These are phyloP conservation scores for Macrosoma leucophasiata DNA, from an alignment of 2,888 invertebrate species.

Conservation along the genomic window DNA sequence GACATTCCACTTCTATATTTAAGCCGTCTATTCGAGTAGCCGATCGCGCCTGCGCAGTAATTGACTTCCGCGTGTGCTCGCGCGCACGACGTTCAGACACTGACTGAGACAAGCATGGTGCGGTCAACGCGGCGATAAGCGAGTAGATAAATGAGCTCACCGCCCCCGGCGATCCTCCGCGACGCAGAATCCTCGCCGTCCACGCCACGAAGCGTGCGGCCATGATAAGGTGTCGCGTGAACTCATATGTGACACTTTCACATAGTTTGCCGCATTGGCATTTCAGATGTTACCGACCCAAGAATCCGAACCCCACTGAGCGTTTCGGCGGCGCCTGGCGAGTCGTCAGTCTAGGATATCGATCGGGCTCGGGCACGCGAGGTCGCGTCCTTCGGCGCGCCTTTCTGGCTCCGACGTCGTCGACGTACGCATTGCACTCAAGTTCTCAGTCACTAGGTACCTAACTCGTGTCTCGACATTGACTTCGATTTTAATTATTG, in stretches of 20 bases:
- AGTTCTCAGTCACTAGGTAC: too few relatives aligned
- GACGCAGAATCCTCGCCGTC: conserved; percentile 62
- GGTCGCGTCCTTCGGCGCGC: conserved; percentile 75
- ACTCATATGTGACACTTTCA: conserved; percentile 20
- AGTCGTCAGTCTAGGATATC: conserved; percentile 55
- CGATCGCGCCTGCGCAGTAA: conserved; percentile 64
- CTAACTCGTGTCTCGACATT: too few relatives aligned
- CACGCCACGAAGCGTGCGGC: conserved; percentile 57
- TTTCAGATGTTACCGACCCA: conserved; percentile 51
- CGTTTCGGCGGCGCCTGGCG: conserved; percentile 39
- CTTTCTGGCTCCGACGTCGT: conserved; percentile 46
- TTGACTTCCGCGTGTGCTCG: conserved; percentile 72
- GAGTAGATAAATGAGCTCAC: conserved; percentile 67
- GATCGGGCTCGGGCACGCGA: conserved; percentile 64
- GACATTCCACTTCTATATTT: conserved; percentile 72
- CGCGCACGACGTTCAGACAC: conserved; percentile 67
- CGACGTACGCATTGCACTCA: conserved; percentile 9
- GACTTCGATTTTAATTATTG: too few relatives aligned
- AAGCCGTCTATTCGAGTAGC: conserved; percentile 71
- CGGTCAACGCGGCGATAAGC: conserved; percentile 58
- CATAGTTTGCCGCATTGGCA: conserved; percentile 26
- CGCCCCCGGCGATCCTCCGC: conserved; percentile 69
- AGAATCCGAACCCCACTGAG: conserved; percentile 59
- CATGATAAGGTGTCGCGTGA: conserved; percentile 37
- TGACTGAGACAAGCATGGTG: conserved; percentile 62